These are phyloP conservation scores for Sphecodes monilicornis DNA, from an alignment of 2,888 invertebrate genomes.

Conservation along the genomic window DNA sequence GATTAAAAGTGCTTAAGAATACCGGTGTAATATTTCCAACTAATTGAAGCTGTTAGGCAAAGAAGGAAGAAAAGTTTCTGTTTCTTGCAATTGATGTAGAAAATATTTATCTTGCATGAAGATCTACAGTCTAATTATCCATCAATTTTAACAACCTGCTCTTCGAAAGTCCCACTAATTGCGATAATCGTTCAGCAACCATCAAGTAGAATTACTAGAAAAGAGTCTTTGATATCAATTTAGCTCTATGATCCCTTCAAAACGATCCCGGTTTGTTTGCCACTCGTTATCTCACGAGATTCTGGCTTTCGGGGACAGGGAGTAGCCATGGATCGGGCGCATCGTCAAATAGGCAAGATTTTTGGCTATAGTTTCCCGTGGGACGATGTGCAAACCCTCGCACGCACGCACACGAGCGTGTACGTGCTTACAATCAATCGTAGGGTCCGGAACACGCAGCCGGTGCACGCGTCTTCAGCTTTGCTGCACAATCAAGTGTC, in stretches of 20 bases:
- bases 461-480: conserved; percentile 77
- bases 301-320: conserved; percentile 24
- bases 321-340: conserved; percentile 2
- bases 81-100: too few species aligned
- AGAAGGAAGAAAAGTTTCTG: too few species aligned
- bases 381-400: conserved; percentile 57
- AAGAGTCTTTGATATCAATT: not conserved
- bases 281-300: conserved; percentile 51
- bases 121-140: not conserved
- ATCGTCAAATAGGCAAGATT: conserved; percentile 35
- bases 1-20: too few species aligned
- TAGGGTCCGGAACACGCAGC: conserved; percentile 8
- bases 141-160: not conserved
- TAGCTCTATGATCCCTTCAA: not conserved
- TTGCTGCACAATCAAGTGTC: conserved; percentile 79
- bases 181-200: not conserved
- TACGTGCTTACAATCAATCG: not conserved
- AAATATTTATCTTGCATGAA: not conserved
- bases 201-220: not conserved
- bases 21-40: too few species aligned
- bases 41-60: too few species aligned
- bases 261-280: conserved; percentile 45
- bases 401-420: not conserved
- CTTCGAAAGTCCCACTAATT: not conserved
- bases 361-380: conserved; percentile 47